Evolutionary conservation across 2,113 vertebrate species (phyloP), one percentile per base, ranked within the genome.

Genomic region (Ptychochromis oligacanthus): DNA sequence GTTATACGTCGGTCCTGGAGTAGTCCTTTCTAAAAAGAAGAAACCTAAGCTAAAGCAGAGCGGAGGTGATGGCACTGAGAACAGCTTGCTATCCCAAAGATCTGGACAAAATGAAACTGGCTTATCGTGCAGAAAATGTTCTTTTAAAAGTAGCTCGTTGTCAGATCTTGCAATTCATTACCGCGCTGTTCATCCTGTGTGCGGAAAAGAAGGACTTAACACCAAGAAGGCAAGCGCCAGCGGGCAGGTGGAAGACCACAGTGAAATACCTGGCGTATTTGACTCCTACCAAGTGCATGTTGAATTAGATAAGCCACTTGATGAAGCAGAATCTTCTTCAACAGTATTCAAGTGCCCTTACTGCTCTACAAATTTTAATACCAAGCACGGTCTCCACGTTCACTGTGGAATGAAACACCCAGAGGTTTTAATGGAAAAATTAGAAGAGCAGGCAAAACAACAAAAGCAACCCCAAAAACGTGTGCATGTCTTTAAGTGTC

Each of bases 361-460:
- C 17, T 98, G 97, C 87, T 90, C 96, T 36, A 95, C 95, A 0
- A 95, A 84, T 15, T 98, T 97, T 79, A 93, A 93, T 6, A 96
- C 94, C 75, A 72, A 95, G 58, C 97, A 95, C 0, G 95, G 96
- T 5, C 95, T 97, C 2, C 92, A 93, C 5, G 95, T 94, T 7
- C 97, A 98, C 62, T 96, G 95, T 0, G 97, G 97, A 52, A 96
- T 97, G 79, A 97, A 97, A 77, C 97, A 98, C 81, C 93, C 95
- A 4, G 94, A 78, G 0, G 8, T 1, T 61, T 94, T 4, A 1
- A 7, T 3, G 24, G 95, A 96, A 86, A 94, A 93, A 13, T 94
- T 91, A 0, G 93, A 96, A 67, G 94, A 96, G 52, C 93, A 93
- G 34, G 94, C 95, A 60, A 96, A 96, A 84, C 93, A 94, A 6